These are phyloP conservation scores for Aotus griseimembra DNA, from an alignment of 2,797 vertebrate genomes.

Conservation along the genomic window DNA sequence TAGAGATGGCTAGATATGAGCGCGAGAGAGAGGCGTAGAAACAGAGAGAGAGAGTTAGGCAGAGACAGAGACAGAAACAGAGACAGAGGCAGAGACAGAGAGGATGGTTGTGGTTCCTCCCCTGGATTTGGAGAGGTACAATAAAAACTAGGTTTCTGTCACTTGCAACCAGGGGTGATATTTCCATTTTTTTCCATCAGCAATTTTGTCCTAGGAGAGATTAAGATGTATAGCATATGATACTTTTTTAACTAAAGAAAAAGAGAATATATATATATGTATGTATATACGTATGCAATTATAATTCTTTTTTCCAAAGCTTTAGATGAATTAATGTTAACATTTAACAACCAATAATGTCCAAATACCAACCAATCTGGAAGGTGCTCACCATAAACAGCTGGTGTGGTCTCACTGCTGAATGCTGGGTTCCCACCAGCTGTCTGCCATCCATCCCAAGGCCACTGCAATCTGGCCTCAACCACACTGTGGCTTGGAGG, in stretches of 20 bases:
- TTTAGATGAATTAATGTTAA: background rate
- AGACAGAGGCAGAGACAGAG: background rate
- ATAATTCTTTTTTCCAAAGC: background rate
- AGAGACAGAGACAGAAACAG: background rate
- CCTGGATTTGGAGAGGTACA: background rate
- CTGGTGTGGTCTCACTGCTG: background rate
- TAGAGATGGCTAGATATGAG: background rate
- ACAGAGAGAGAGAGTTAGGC: background rate
- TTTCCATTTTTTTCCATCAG: background rate
- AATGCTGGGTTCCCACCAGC: background rate
- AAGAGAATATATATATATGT: background rate
- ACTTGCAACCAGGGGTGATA: background rate
- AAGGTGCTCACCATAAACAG: background rate
- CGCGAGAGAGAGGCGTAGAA: background rate
- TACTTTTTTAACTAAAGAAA: background rate
- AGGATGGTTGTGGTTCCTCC: background rate
- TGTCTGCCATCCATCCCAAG: too few species aligned
- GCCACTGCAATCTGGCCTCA: background rate
- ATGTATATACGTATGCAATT: background rate
- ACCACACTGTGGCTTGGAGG: background rate
- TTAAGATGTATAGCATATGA: background rate
- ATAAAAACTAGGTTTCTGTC: constrained; percentile 27
- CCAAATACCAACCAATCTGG: background rate
- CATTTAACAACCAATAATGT: background rate
- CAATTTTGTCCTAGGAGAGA: background rate